These are phyloP conservation scores for Drosophila niveifrons DNA, from an alignment of 2,888 invertebrate genomes.

Conservation along the genomic window DNA sequence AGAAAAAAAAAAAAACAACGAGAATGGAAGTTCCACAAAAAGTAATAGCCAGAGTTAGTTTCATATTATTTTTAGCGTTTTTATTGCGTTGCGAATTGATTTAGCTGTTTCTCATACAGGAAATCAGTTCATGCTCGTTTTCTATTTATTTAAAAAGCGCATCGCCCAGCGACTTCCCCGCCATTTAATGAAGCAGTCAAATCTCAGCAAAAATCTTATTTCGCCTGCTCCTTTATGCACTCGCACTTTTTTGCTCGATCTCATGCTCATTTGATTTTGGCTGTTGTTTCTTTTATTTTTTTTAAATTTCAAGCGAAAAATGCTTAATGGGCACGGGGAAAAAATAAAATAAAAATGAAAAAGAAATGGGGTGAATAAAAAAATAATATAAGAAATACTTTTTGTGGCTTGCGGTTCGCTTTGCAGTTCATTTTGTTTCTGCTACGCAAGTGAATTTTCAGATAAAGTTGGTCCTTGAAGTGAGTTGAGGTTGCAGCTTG, in stretches of 20 bases:
- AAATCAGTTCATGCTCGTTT: conserved; percentile 25
- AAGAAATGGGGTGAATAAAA: conserved; percentile 10
- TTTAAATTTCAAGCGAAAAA: conserved; percentile 43
- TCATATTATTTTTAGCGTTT: conserved; percentile 32
- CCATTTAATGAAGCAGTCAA: conserved; percentile 65
- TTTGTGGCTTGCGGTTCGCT: conserved; percentile 42
- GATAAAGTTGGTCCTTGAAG: conserved; percentile 46
- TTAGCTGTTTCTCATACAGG: conserved; percentile 28
- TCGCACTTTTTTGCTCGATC: conserved; percentile 32
- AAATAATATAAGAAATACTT: conserved; percentile 37
- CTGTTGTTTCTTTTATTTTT: conserved; percentile 42
- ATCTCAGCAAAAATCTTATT: conserved; percentile 53
- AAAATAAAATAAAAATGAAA: conserved; percentile 33
- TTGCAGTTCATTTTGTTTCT: conserved; percentile 34
- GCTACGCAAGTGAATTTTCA: conserved; percentile 55
- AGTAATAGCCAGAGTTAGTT: conserved; percentile 29
- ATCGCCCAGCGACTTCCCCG: not conserved
- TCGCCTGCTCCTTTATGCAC: conserved; percentile 32
- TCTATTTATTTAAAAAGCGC: conserved; percentile 14
- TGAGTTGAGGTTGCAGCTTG: conserved; percentile 12
- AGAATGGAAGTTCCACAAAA: conserved; percentile 5
- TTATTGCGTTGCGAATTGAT: conserved; percentile 32
- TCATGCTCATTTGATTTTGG: conserved; percentile 60
- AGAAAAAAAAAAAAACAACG: conserved; percentile 5
- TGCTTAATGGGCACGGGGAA: conserved; percentile 62